Percentiles rank a stretch among this genome's conserved stretches.
phyloP scores from a whole-genome alignment of 2,113 vertebrate genomes.

The Tautogolabrus adspersus region DNA sequence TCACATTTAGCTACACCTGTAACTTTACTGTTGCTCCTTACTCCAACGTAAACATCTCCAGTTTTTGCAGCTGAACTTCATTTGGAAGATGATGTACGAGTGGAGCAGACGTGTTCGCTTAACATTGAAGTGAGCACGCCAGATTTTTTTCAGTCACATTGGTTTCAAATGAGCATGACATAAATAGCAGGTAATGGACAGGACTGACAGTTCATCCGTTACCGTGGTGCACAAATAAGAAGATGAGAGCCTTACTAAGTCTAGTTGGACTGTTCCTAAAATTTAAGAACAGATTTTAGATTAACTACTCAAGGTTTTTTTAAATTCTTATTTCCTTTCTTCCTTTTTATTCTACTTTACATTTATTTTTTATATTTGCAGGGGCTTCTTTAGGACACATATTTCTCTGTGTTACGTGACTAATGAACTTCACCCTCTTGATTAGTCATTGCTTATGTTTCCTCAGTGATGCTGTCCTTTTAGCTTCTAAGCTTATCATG shows the following conservation, averaged over 20 bases:
- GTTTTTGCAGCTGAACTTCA: conserved; percentile 69
- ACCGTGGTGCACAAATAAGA: no score
- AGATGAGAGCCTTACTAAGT: not conserved
- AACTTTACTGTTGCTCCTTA: conserved; percentile 31
- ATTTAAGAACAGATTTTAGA: not conserved
- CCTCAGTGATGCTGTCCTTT: no score
- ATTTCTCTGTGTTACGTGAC: no score
- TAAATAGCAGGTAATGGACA: not conserved
- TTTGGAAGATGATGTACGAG: conserved; percentile 57
- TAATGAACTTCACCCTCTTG: no score
- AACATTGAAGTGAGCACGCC: not conserved
- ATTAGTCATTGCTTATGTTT: no score
- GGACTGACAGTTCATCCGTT: not conserved
- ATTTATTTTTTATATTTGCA: not conserved
- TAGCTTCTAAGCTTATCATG: no score
- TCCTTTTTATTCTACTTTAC: no score
- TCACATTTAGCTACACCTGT: conserved; percentile 69
- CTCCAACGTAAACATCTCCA: conserved; percentile 67
- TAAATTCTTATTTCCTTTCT: no score
- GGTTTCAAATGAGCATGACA: conserved; percentile 8
- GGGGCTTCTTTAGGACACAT: no score
- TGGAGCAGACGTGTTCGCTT: conserved; percentile 25
- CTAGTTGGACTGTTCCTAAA: not conserved
- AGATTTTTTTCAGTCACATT: not conserved
- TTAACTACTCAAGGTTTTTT: not conserved